Evolutionary conservation across 1,140 invertebrate species (phyloP).

Genomic region (Pogonomyrmex californicus): DNA sequence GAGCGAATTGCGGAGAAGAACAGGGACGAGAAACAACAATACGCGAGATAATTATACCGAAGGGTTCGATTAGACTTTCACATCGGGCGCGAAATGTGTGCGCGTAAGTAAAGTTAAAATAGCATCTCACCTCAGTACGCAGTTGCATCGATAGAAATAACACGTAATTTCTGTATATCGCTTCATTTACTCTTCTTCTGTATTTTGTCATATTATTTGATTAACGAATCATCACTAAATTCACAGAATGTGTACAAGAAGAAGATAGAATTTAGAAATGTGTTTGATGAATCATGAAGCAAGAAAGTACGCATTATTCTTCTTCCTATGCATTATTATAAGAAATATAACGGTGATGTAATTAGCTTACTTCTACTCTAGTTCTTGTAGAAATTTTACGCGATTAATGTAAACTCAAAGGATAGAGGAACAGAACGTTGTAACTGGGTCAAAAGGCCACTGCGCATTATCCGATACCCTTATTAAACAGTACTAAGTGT

Average conservation of each 20-base stretch:
- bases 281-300: slow-evolving; percentile 4
- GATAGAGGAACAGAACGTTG: slow-evolving; percentile 1
- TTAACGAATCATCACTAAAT: not conserved
- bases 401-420: slow-evolving; percentile 33
- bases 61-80: slow-evolving; percentile 30
- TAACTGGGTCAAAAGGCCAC: slow-evolving; percentile 54
- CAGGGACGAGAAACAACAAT: slow-evolving; percentile 3
- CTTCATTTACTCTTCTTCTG: not conserved
- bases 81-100: not conserved
- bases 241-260: not conserved
- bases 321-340: not conserved
- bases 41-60: slow-evolving; percentile 25
- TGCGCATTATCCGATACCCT: slow-evolving; percentile 45
- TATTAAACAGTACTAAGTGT: slow-evolving; percentile 47
- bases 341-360: slow-evolving; percentile 13
- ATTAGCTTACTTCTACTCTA: slow-evolving; percentile 35
- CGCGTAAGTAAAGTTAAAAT: slow-evolving; percentile 8
- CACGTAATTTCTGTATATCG: not conserved
- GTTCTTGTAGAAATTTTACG: slow-evolving; percentile 39
- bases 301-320: not conserved
- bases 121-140: not conserved
- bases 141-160: slow-evolving; percentile 1
- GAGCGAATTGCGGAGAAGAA: not conserved
- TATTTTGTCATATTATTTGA: not conserved
- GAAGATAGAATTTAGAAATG: not conserved